phyloP scores from a whole-genome alignment of 2,888 invertebrate species.

The Holacanthella duospinosa region DNA sequence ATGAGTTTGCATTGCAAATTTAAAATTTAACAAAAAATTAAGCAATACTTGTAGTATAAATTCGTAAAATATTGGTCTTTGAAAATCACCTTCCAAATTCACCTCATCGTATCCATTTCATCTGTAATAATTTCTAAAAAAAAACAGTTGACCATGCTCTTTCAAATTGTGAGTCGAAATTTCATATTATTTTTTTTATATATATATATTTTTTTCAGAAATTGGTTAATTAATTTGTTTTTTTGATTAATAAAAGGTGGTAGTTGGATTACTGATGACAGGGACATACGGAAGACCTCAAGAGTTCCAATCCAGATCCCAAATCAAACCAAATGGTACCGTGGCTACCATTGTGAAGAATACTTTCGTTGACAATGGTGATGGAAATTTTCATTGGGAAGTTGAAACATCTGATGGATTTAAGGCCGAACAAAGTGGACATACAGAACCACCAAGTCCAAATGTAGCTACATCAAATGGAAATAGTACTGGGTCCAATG shows the following conservation, averaged over 20 bases:
- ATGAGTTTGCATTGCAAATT: neutral
- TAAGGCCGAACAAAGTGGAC: conserved; percentile 2
- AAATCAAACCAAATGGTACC: neutral
- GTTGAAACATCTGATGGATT: conserved; percentile 5
- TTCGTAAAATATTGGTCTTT: neutral
- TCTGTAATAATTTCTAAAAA: too few relatives aligned
- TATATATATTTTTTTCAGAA: neutral
- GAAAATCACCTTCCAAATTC: neutral
- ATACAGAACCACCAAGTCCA: neutral
- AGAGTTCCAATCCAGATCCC: too few relatives aligned
- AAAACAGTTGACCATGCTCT: neutral
- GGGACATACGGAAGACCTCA: too few relatives aligned
- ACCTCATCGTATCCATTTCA: neutral
- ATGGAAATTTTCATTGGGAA: conserved; percentile 8
- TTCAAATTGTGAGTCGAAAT: neutral
- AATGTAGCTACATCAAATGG: neutral
- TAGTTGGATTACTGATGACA: too few relatives aligned
- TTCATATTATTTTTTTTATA: too few relatives aligned
- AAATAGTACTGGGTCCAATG: neutral
- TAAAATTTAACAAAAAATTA: neutral
- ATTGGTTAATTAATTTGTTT: neutral
- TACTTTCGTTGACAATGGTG: neutral
- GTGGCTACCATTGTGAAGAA: conserved; percentile 1
- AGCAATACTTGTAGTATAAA: neutral
- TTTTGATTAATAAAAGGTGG: neutral